Conservation (phyloP, 1,140 invertebrate species). For the Sarcophaga peregrina region DNA sequence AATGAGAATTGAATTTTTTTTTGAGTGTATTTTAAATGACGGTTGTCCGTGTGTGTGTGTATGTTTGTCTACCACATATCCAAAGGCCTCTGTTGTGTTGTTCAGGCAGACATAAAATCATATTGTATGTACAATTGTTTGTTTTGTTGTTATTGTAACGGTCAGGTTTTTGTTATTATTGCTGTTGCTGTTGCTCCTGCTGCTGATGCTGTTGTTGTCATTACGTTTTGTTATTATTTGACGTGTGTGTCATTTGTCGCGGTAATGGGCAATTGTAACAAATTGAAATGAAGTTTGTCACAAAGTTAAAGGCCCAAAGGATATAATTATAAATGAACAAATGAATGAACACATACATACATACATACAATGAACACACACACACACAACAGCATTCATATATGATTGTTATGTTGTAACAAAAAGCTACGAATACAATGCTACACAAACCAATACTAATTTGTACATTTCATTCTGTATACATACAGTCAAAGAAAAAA, state of each 20-base stretch:
- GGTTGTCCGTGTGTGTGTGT: background rate
- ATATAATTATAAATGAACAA: conserved; percentile 9
- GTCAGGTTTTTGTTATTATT: background rate
- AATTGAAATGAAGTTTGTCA: conserved; percentile 15
- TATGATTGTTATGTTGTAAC: too few relatives aligned
- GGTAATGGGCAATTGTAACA: conserved; percentile 8
- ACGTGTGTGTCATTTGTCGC: background rate
- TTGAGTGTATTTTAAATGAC: too few relatives aligned
- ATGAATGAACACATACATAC: background rate
- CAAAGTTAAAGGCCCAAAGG: conserved; percentile 17
- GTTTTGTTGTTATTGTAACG: background rate
- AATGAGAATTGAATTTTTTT: too few relatives aligned
- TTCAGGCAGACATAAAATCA: conserved; percentile 8
- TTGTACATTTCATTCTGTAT: too few relatives aligned
- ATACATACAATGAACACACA: background rate
- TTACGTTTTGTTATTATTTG: background rate
- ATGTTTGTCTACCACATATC: background rate
- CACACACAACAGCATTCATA: background rate
- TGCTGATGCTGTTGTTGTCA: background rate
- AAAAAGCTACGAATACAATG: too few relatives aligned
- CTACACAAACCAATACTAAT: too few relatives aligned
- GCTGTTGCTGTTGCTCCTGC: background rate
- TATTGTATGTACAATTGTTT: conserved; percentile 9
- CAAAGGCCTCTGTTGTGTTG: background rate
- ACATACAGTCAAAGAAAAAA: too few relatives aligned